phyloP scores from a whole-genome alignment of 2,888 invertebrate species.

The Dexiosoma caninum region DNA sequence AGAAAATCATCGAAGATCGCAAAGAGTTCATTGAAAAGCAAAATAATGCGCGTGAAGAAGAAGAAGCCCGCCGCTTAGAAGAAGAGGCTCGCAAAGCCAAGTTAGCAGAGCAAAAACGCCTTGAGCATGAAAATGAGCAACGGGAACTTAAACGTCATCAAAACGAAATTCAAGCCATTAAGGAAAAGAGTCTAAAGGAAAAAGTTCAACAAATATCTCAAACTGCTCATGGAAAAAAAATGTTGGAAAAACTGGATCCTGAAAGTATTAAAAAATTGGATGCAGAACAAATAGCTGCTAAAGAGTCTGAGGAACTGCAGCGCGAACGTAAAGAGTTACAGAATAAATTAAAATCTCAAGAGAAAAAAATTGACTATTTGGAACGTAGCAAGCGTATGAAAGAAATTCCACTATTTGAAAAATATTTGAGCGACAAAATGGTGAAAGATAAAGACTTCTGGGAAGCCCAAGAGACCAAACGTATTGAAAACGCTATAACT shows the following conservation, averaged over 20 bases:
- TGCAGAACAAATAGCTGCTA: constrained; percentile 94
- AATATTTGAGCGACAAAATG: constrained; percentile 90
- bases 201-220: constrained; percentile 94
- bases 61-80: constrained; percentile 82
- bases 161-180: constrained; percentile 92
- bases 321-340: constrained; percentile 96
- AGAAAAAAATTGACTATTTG: constrained; percentile 97
- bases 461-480: constrained; percentile 93
- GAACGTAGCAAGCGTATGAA: constrained; percentile 97
- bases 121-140: constrained; percentile 92
- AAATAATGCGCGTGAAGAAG: constrained; percentile 77
- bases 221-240: constrained; percentile 94
- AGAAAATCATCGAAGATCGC: constrained; percentile 97
- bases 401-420: constrained; percentile 93
- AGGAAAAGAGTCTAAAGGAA: constrained; percentile 91
- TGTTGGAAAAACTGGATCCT: constrained; percentile 90
- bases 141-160: constrained; percentile 90
- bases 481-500: constrained; percentile 88
- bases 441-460: constrained; percentile 91
- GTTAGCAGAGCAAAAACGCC: constrained; percentile 90
- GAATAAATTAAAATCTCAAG: constrained; percentile 94
- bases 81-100: constrained; percentile 88
- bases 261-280: constrained; percentile 94
- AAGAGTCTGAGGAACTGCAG: constrained; percentile 94
- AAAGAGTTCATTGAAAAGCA: constrained; percentile 93